These are phyloP conservation scores for Amyelois transitella DNA, from an alignment of 1,140 invertebrate genomes.

Conservation along the genomic window DNA sequence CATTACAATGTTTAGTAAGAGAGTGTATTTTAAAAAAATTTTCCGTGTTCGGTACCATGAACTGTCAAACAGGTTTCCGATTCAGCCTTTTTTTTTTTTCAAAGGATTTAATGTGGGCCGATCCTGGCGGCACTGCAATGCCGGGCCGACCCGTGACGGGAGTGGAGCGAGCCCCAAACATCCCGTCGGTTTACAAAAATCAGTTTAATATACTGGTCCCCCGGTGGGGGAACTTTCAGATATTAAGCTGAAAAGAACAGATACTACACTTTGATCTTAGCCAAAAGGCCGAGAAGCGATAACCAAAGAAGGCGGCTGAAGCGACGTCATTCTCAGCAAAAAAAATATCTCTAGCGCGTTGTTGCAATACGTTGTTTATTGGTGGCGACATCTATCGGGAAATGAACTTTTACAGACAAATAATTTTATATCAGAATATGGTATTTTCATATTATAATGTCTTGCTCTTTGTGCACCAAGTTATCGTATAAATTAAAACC, in stretches of 20 bases:
- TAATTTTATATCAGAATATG: too few relatives aligned
- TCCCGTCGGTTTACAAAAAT: slow-evolving; percentile 5
- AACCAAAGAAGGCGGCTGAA: neutral
- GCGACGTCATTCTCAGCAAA: neutral
- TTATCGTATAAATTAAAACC: too few relatives aligned
- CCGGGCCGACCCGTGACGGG: slow-evolving; percentile 3
- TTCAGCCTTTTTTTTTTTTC: neutral
- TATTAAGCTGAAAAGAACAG: slow-evolving; percentile 12
- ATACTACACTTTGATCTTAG: slow-evolving; percentile 11
- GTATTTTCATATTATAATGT: too few relatives aligned
- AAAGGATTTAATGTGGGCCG: neutral
- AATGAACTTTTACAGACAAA: too few relatives aligned
- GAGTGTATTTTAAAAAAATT: too few relatives aligned
- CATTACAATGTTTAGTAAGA: too few relatives aligned
- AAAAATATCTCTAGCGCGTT: neutral
- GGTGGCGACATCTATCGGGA: neutral
- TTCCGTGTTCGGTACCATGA: too few relatives aligned
- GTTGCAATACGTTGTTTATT: neutral
- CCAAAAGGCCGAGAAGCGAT: slow-evolving; percentile 11
- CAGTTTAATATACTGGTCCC: slow-evolving; percentile 15
- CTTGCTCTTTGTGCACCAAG: too few relatives aligned
- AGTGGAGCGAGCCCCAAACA: slow-evolving; percentile 6
- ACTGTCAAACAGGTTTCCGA: too few relatives aligned
- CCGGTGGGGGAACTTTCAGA: slow-evolving; percentile 6
- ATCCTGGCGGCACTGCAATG: slow-evolving; percentile 5